A percentile compares a stretch with the other conserved stretches of the same genome.
Evolutionary conservation across 2,888 invertebrate genomes (phyloP).

Genomic region (Plemyria rubiginata): DNA sequence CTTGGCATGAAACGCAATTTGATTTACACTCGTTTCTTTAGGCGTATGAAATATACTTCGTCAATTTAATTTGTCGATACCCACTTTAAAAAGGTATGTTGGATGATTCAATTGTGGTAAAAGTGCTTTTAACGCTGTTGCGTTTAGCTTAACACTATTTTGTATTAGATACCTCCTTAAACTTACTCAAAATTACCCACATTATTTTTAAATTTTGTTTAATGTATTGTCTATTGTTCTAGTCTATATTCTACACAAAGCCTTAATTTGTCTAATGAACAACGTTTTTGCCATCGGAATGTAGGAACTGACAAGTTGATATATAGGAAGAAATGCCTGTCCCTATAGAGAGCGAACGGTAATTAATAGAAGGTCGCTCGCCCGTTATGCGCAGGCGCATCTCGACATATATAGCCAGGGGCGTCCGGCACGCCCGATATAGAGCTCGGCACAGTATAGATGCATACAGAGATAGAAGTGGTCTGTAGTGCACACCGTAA

Average conservation of each 20-base stretch:
- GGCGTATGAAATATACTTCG: background rate
- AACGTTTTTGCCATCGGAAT: slow-evolving; percentile 34
- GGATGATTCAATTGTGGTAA: background rate
- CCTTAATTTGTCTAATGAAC: slow-evolving; percentile 28
- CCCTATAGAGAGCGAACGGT: slow-evolving; percentile 72
- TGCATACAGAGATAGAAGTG: slow-evolving; percentile 9
- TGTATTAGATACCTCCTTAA: no score
- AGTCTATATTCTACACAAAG: no score
- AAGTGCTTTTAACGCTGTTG: no score
- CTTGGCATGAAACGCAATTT: slow-evolving; percentile 27
- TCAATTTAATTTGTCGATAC: background rate
- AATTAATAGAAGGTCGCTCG: slow-evolving; percentile 79
- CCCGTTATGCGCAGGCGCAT: slow-evolving; percentile 73
- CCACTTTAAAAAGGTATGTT: background rate
- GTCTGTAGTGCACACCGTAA: slow-evolving; percentile 1
- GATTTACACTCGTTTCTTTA: slow-evolving; percentile 6
- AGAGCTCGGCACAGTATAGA: slow-evolving; percentile 47
- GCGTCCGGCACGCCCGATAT: slow-evolving; percentile 70
- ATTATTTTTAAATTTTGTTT: background rate
- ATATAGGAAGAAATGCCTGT: slow-evolving; percentile 52
- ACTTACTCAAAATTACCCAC: no score
- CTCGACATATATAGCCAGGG: slow-evolving; percentile 68
- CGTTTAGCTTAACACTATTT: no score
- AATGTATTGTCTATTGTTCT: no score
- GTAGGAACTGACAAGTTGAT: slow-evolving; percentile 41